Evolutionary conservation across 1,140 invertebrate species (phyloP), one percentile per base, ranked within the genome.

Genomic region (Drosophila lacertosa): DNA sequence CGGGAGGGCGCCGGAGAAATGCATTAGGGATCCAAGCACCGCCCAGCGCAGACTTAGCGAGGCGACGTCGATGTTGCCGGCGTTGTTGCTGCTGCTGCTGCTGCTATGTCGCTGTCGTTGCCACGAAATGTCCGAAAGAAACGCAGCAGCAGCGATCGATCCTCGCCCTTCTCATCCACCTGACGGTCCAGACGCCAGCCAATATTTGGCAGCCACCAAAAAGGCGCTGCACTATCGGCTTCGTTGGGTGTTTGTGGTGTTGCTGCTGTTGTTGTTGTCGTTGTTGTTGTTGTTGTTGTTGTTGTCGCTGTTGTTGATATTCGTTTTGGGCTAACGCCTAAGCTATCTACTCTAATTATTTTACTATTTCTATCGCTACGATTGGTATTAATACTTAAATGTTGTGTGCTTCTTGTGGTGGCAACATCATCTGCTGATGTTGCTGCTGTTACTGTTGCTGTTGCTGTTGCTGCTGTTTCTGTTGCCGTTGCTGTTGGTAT

Each of bases 361-460:
- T 90, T 90, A 63, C 89, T 90, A 80, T 90, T 90, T 68, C 75
- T 84, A 89, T 82, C 71, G 67, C 72, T 90, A 75, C 72, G 83
- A 72, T 89, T 76, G 40, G 60, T 62, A 45, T 67, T 84, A 88
- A 77, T 81, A 90, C 76, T 89, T 72, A 80, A 69, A 62, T 70
- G 48, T 66, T 59, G 57, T 48, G 54, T 44, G 42, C 39, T 54
- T 54, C 13, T 55, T 60, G 48, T 33, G 37, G 57, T 39, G 63
- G 26, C 35, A 64, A 9, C 39, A 44, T 47, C 44, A 51, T 18
- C 32, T 57, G 62, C 11, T 57, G 37, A 15, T 44, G 55, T 4
- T 39, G 66, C n/a, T 65, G 59, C 4, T 26, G 45, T 29, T 53
- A 33, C 20, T 63, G 44, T 7, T 44, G 22, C 11, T 69, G 45